Evolutionary conservation across 2,888 invertebrate genomes (phyloP).

Genomic region (Lordiphosa fenestrarum): DNA sequence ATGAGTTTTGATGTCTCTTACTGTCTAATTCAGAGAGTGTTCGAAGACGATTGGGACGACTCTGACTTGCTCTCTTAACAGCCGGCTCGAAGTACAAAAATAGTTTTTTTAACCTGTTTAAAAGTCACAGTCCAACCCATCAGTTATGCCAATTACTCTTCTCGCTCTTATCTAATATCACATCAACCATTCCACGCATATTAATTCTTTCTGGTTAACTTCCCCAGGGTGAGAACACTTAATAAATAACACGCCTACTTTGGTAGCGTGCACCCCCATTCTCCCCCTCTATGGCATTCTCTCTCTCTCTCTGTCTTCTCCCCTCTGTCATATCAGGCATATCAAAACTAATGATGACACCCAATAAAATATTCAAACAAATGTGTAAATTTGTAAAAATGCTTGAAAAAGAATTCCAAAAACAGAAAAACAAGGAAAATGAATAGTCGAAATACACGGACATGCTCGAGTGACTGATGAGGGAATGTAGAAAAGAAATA

Average conservation of each 20-base stretch:
- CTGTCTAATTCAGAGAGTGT: too few species aligned
- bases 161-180: slow-evolving; percentile 25
- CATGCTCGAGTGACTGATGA: slow-evolving; percentile 44
- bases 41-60: too few species aligned
- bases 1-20: too few species aligned
- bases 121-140: too few species aligned
- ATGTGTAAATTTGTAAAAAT: slow-evolving; percentile 71
- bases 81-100: too few species aligned
- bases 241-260: slow-evolving; percentile 61
- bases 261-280: slow-evolving; percentile 37
- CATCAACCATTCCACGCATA: slow-evolving; percentile 2
- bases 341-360: slow-evolving; percentile 74
- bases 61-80: too few species aligned
- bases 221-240: slow-evolving; percentile 22
- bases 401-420: slow-evolving; percentile 37
- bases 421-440: slow-evolving; percentile 2
- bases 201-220: slow-evolving; percentile 9
- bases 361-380: slow-evolving; percentile 68
- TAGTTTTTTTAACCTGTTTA: too few species aligned
- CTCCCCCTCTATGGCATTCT: background rate
- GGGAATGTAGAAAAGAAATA: slow-evolving; percentile 44
- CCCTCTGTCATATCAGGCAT: slow-evolving; percentile 23
- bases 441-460: slow-evolving; percentile 26
- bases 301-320: background rate
- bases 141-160: slow-evolving; percentile 30